Evolutionary conservation across 2,113 vertebrate genomes (phyloP).

Genomic region (Lagopus leucura): DNA sequence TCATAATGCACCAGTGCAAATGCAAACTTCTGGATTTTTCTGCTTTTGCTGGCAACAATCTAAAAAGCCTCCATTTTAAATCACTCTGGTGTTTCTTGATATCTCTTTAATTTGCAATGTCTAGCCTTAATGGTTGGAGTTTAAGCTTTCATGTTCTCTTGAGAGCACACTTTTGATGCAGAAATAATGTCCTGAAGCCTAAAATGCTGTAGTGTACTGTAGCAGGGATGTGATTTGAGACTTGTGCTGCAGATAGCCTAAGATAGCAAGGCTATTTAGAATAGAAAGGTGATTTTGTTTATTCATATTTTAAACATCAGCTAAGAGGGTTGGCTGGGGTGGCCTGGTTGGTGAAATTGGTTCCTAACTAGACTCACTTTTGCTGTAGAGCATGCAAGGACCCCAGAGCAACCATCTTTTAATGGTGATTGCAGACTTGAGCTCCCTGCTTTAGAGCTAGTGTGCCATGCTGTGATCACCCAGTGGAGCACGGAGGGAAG

Average conservation of each 20-base stretch:
- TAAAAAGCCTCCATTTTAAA: background rate
- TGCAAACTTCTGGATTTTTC: slow-evolving; percentile 21
- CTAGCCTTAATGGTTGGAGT: slow-evolving; percentile 37
- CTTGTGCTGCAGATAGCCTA: background rate
- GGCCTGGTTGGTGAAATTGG: background rate
- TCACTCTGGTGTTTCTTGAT: background rate
- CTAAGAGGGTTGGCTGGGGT: background rate
- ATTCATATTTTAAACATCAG: background rate
- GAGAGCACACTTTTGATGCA: background rate
- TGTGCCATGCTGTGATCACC: background rate
- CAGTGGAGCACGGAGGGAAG: background rate
- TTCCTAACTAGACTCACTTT: background rate
- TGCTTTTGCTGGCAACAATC: background rate
- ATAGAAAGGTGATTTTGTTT: background rate
- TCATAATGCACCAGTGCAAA: background rate
- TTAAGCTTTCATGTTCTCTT: slow-evolving; percentile 12
- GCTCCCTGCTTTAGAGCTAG: background rate
- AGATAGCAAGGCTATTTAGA: background rate
- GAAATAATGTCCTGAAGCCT: background rate
- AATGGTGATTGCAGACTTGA: fast-evolving
- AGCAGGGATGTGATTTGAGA: background rate
- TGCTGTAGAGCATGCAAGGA: background rate
- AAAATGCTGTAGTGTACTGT: background rate
- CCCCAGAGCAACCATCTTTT: fast-evolving
- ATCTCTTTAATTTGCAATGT: slow-evolving; percentile 15